Base-by-base conservation (phyloP, 2,888 invertebrate species). In the Stenchaetothrips biformis region DNA sequence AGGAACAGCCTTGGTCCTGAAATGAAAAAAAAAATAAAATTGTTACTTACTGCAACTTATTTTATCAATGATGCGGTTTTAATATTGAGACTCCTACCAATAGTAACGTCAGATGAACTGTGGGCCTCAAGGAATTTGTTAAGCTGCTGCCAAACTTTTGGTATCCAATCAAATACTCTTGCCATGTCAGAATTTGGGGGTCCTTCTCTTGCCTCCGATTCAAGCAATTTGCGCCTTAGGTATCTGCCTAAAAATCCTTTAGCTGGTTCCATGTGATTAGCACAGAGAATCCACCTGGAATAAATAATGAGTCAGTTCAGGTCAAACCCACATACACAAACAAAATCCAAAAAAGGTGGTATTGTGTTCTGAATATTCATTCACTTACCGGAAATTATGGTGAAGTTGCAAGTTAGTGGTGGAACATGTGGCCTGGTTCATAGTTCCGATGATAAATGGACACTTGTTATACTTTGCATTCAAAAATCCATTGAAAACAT, bases 221-320 rank as follows among this genome's bases (percentile, higher is more conserved):
- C 97, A 81, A 98, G 88, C 77, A 94, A 87, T 83, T 92, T 90
- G 80, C 94, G 88, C 79, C 93, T 89, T 80, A 94, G 88, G 84
- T 91, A 93, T 85, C 98, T 92, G 18, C 96, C 95, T 82, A 99
- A 88, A 85, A 98, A 95, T 81, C 98, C 98, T 87, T 97, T 95
- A 0, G 99, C 98, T 0, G 98, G 98, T 86, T 99, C 99, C 95
- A 98, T 97, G 87, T 98, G 97, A 86, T 98, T 98, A 78, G 98
- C 97, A 82, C 98, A 95, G 78, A 96, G 90, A 81, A 92, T 91
- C 90, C 92, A 92, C 84, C 92, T 90, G 84, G 82, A 78, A 80
- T 79, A 80, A 78, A 82, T 77, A 77, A 77, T n/a, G 25, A 16
- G 4, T n/a, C 4, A 2, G 25, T 25, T n/a, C n/a, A n/a, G 4